Evolutionary conservation across 64 coral and sea anemone genomes (phyloP).

Genomic region (Orbicella faveolata): DNA sequence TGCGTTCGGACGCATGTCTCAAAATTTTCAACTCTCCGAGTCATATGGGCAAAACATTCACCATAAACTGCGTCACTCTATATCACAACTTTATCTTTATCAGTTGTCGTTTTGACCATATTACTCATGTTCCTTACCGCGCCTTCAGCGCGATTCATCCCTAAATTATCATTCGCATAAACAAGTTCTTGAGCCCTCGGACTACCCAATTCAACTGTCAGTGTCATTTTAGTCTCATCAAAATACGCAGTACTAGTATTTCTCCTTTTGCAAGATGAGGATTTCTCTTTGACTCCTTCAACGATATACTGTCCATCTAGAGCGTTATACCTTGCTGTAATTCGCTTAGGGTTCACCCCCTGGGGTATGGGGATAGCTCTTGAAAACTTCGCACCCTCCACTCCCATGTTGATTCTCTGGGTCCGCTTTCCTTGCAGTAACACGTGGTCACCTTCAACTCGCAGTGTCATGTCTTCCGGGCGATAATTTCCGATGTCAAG

Average conservation of each 20-base stretch:
- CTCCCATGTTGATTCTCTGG: background rate
- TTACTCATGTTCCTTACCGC: background rate
- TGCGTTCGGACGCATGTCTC: background rate
- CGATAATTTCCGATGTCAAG: slow-evolving; percentile 42
- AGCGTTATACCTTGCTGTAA: slow-evolving; percentile 27
- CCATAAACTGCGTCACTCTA: background rate
- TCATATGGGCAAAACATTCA: background rate
- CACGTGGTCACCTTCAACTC: slow-evolving; percentile 41
- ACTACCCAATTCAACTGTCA: slow-evolving; percentile 54
- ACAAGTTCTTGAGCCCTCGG: background rate
- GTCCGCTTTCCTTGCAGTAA: slow-evolving; percentile 31
- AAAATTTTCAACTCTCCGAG: background rate
- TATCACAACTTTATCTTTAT: slow-evolving; percentile 17
- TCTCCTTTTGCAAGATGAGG: background rate
- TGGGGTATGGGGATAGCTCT: slow-evolving; percentile 49
- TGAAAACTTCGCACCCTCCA: slow-evolving; percentile 31
- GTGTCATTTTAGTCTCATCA: slow-evolving; percentile 27
- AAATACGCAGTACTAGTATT: slow-evolving; percentile 31
- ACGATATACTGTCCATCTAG: slow-evolving; percentile 32
- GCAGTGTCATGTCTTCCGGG: slow-evolving; percentile 38
- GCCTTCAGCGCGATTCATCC: background rate
- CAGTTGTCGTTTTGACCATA: background rate
- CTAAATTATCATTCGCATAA: background rate
- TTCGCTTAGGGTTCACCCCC: slow-evolving; percentile 15
- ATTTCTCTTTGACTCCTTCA: slow-evolving; percentile 52